Evolutionary conservation across 2,888 invertebrate species (phyloP), one percentile per base, ranked within the genome.

Genomic region (Hofmannophila pseudospretella): DNA sequence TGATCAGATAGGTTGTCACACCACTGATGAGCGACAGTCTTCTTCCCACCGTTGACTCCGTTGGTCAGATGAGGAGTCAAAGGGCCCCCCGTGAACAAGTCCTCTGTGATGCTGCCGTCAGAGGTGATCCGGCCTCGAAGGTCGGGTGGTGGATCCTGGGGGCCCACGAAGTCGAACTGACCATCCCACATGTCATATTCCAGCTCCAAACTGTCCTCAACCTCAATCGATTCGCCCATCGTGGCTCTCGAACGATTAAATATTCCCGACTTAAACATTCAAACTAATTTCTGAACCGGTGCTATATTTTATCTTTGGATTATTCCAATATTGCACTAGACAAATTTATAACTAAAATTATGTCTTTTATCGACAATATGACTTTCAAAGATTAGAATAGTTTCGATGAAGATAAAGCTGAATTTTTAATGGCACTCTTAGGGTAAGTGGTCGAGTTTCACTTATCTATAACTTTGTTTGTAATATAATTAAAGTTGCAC

Each of bases 161-260:
- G 88, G 28, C 94, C 94, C 54, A 94, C 90, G 76, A 94, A 94
- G 79, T 94, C 93, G 63, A 95, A 95, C 81, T 95, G 95, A 41
- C 95, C 95, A 71, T 94, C 94, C 95, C 95, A 95, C 91, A 94
- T 92, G 67, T 95, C 95, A 74, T 93, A 94, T 74, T 93, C 94
- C 75, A 94, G 87, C 64, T 93, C 94, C 58, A 92, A 74, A 64
- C 89, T 89, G 53, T 90, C 90, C 62, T 80, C 88, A 44, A 78
- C 78, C 36, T 87, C 88, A 39, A 81, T 64, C 26, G 74, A 63
- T 47, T 86, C 86, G 61, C 75, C 77, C 84, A 86, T 85, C 51
- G 72, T 57, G 58, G 70, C 75, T 57, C 69, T 68, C 44, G 84
- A 76, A 51, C 82, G 84, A 57, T 68, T 76, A 51, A 85, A 86